Evolutionary conservation across 2,888 invertebrate genomes (phyloP), one percentile per base, ranked within the genome.

Genomic region (Andrena camellia): DNA sequence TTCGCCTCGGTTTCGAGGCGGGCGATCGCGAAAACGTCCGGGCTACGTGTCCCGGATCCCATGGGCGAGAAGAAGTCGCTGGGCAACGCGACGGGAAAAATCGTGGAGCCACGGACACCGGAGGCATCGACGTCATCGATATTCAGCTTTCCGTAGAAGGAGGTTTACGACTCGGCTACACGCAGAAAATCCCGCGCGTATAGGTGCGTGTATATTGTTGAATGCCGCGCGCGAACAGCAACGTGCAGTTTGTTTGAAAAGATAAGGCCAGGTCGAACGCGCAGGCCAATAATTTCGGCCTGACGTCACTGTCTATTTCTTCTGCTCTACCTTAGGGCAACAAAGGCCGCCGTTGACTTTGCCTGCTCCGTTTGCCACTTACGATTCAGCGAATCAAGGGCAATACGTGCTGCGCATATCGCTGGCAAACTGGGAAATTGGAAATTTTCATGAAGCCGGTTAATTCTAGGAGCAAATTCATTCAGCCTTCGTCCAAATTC

Each of bases 241-340:
- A 52, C 48, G 73, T 8, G 33, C 66, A 71, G 76, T 74, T 84
- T 84, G 80, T 86, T 87, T 80, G 71, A 75, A 77, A 60, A 82
- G 88, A 88, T 87, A 88, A 87, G 84, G 52, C 75, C 79, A 29
- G 70, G 60, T 85, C 84, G 79, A 77, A 66, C 59, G 67, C 59
- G 57, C 13, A 62, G 68, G 26, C 75, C 78, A 79, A 86, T 87
- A 81, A 86, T 86, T 87, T 86, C 66, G 72, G 7, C 33, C 81
- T 88, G 87, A 88, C 84, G 88, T 88, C 87, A 88, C 48, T 86
- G 67, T 81, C 86, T 88, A 78, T 88, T 88, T 79, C 78, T 74
- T 35, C 73, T 63, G 70, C 52, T 67, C 48, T n/a, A 63, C 23
- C 57, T 60, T 67, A 67, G 76, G 62, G 35, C 66, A 59, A 31